Conservation (phyloP, 2,113 vertebrate species). For the Colius striatus region DNA sequence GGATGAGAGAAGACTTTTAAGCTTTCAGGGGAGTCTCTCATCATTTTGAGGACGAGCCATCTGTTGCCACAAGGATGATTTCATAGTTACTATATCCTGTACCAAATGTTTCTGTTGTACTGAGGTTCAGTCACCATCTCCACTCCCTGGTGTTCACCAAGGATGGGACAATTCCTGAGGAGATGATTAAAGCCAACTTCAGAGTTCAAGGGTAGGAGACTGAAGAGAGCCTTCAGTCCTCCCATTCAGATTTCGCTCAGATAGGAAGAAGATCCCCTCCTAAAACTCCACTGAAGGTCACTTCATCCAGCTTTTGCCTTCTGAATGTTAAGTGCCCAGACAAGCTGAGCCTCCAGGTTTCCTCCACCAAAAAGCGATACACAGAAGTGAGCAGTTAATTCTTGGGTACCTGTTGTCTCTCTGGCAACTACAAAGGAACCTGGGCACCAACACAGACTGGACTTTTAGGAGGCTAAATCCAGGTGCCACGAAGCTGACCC, state of each 20-base stretch:
- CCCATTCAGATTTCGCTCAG: neutral
- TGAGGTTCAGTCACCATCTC: neutral
- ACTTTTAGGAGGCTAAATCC: neutral
- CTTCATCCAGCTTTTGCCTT: neutral
- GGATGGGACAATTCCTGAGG: neutral
- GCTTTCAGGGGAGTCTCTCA: neutral
- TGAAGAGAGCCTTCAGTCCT: neutral
- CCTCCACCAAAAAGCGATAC: neutral
- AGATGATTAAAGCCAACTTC: neutral
- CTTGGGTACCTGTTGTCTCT: neutral
- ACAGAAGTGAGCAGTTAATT: neutral
- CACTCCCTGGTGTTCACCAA: neutral
- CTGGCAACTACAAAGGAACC: accelerated
- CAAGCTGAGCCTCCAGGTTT: neutral
- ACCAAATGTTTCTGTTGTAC: neutral
- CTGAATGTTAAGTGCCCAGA: neutral
- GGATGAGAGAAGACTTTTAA: neutral
- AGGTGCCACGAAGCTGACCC: neutral
- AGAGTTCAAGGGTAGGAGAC: neutral
- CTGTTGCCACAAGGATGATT: neutral
- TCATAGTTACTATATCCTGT: neutral
- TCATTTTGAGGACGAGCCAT: neutral
- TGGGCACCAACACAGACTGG: neutral
- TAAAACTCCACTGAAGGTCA: neutral
- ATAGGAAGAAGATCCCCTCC: neutral